Evolutionary conservation across 2,113 vertebrate genomes (phyloP).

Genomic region (Tursiops truncatus): DNA sequence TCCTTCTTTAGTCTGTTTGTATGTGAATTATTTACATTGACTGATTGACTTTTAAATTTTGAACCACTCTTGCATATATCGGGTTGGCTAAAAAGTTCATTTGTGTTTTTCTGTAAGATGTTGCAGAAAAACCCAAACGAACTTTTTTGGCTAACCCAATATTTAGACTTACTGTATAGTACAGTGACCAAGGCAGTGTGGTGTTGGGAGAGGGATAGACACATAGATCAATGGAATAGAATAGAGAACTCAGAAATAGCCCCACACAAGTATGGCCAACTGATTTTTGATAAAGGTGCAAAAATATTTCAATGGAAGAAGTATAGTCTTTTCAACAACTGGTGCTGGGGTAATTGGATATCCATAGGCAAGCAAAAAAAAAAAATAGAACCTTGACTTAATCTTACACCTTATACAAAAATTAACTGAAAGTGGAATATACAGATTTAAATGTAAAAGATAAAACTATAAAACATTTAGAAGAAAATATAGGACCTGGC

Average conservation of each 20-base stretch:
- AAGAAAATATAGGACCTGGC: not conserved
- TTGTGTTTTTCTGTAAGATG: no score
- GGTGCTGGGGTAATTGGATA: not conserved
- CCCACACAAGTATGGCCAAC: not conserved
- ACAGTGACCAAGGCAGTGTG: not conserved
- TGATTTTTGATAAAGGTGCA: not conserved
- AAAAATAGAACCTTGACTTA: not conserved
- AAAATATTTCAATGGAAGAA: not conserved
- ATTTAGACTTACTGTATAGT: not conserved
- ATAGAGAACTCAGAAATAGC: not conserved
- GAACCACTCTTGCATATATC: not conserved
- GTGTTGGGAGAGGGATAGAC: not conserved
- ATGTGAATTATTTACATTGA: not conserved
- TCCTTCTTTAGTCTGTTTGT: not conserved
- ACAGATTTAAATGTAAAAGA: slow-evolving; percentile 15
- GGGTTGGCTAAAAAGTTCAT: no score
- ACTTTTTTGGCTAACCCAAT: not conserved
- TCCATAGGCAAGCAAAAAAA: not conserved
- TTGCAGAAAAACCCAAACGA: no score
- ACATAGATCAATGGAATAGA: not conserved
- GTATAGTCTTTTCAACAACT: not conserved
- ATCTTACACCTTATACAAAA: not conserved
- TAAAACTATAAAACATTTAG: not conserved
- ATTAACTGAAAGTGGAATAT: not conserved
- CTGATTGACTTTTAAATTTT: not conserved